phyloP scores from a whole-genome alignment of 2,888 invertebrate genomes.

The Phymatocera aterrima region DNA sequence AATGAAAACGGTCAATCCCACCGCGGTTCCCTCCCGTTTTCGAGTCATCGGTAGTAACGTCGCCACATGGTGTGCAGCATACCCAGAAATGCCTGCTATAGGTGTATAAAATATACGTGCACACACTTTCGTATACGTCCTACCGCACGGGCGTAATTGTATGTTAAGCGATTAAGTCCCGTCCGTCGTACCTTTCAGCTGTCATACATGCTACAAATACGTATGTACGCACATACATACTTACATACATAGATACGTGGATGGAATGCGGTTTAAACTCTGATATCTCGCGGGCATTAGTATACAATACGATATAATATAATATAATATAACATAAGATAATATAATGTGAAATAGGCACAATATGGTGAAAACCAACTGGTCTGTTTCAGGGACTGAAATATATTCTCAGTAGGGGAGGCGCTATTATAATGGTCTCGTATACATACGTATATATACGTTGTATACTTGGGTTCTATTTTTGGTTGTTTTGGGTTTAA shows the following conservation, averaged over 20 bases:
- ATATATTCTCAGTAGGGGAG: conserved; percentile 71
- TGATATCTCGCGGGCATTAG: conserved; percentile 11
- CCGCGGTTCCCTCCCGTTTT: background rate
- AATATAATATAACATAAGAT: too few relatives aligned
- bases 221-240: too few relatives aligned
- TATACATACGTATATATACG: too few relatives aligned
- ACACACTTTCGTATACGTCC: too few relatives aligned
- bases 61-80: conserved; percentile 18
- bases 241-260: background rate
- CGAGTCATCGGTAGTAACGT: conserved; percentile 35
- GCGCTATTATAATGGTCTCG: conserved; percentile 73
- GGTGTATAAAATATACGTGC: too few relatives aligned
- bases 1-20: conserved; percentile 31
- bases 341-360: too few relatives aligned
- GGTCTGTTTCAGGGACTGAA: conserved; percentile 24
- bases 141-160: background rate
- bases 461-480: conserved; percentile 69
- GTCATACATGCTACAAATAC: too few relatives aligned
- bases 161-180: conserved; percentile 14
- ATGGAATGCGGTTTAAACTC: conserved; percentile 6
- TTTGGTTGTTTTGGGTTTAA: conserved; percentile 74
- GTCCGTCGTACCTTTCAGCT: conserved; percentile 10
- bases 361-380: too few relatives aligned
- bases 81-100: background rate
- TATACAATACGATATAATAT: too few relatives aligned